Evolutionary conservation across 2,797 vertebrate species (phyloP).

Genomic region (Xerus rutilus): DNA sequence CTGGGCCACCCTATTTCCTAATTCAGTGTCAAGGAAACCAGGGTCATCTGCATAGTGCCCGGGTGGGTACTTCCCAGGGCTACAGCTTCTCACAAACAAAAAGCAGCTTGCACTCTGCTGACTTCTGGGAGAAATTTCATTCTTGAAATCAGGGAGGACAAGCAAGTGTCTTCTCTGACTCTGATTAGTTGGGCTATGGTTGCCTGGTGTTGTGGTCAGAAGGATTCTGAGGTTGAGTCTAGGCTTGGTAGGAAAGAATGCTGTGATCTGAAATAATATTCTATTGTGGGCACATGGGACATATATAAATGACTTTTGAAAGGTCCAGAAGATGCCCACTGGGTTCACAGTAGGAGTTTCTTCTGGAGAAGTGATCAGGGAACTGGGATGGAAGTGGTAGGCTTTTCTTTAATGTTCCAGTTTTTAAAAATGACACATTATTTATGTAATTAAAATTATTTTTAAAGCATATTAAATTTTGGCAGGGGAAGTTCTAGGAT

Average conservation of each 20-base stretch:
- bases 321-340: neutral
- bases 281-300: neutral
- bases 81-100: neutral
- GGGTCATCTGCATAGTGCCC: neutral
- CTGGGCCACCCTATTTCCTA: neutral
- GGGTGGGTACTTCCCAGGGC: neutral
- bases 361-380: neutral
- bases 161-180: neutral
- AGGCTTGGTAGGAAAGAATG: neutral
- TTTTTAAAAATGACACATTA: neutral
- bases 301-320: neutral
- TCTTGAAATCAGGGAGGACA: neutral
- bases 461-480: neutral
- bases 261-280: neutral
- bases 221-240: neutral
- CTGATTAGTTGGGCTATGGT: too few species aligned
- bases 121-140: neutral
- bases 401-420: neutral
- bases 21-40: too few species aligned
- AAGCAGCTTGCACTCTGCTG: neutral
- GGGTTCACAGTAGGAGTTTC: neutral
- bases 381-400: too few species aligned
- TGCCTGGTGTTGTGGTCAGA: neutral
- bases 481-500: neutral
- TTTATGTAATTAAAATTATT: neutral